Base-by-base conservation (phyloP, 2,113 vertebrate species). In the Tetraodon nigroviridis region DNA sequence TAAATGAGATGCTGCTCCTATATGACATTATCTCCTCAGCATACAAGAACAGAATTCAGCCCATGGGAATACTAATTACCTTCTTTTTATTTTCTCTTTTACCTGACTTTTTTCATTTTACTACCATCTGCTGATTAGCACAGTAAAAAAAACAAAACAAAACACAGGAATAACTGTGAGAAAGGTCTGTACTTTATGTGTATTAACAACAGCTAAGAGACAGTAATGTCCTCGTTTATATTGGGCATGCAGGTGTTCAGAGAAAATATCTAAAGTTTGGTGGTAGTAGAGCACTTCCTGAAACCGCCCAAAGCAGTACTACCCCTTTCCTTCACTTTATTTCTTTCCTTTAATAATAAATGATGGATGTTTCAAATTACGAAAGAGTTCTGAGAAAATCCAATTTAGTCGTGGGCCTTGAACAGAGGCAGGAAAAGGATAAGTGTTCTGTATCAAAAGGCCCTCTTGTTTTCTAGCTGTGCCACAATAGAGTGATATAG, bases 321-420 rank as follows among this genome's bases (percentile, higher is more conserved):
- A 60, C 40, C 45, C 51, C 32, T 6, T 73, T 70, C 68, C 74
- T 81, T 69, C 61, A 64, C 63, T 73, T 79, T 76, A 75, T 79
- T 86, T 78, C 60, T 67, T 76, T 85, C 75, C 82, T 94, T 95
- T 94, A 94, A 94, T 95, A 93, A 93, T 94, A 94, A 93, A 95
- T 94, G 93, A 96, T 94, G 92, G 92, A 95, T 96, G 93, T 92
- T 88, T 91, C 91, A 93, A 95, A 96, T 95, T 94, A 95, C 90
- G 91, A 92, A 89, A 88, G 69, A 88, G 89, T 90, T 86, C 91
- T 87, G 83, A 88, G 91, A 92, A 94, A 96, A 96, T 95, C 92
- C 92, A 95, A 95, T 96, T 94, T 94, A 90, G 90, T 91, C 89
- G 88, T 86, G 89, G 91, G 91, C 90, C 89, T 93, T 92, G 65